Base-by-base conservation (phyloP, 1,140 invertebrate genomes). In the Elysia chlorotica region DNA sequence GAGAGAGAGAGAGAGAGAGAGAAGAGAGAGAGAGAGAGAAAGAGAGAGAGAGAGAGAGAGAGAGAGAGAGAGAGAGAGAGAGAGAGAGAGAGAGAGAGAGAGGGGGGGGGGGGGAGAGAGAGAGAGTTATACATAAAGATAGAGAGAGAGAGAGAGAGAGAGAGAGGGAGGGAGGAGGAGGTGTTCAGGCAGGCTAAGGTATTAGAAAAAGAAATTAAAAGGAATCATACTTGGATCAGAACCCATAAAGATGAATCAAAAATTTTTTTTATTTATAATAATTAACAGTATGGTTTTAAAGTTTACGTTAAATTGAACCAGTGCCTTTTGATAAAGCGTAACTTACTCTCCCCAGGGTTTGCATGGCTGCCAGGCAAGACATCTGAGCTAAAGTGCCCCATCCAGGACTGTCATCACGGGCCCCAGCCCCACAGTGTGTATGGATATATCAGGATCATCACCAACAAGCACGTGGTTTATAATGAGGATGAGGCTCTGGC, bases 131-230 rank as follows among this genome's bases (percentile, higher is more conserved):
- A 54, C 37, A 53, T 19, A 35, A n/a, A 54, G 65, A 30, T 25
- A 53, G 6, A 66, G 65, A 31, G 37, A 41, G 65, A 41, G 37
- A 41, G 37, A 23, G 36, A 67, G 65, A 25, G 28, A 25, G 65
- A 41, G 65, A 1, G 37, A 41, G 65, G 31, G 1, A 66, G 37
- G 31, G 65, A 68, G 48, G 65, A 37, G 23, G 38, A 67, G 41
- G 28, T 3, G 41, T 6, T 10, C 30, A 68, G 41, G 33, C 37
- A 5, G 65, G 23, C 2, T 31, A 35, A 54, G 25, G 25, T 25
- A 54, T 25, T 2, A 28, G 65, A 35, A 54, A 54, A n/a, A 65
- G 37, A 25, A 23, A 65, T 31, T 33, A 31, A 38, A n/a, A 14
- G 61, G 5, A 63, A 63, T n/a, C n/a, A n/a, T n/a, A n/a, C n/a